Base-by-base conservation (phyloP, 2,797 vertebrate species). In the Naso thynnoides region DNA sequence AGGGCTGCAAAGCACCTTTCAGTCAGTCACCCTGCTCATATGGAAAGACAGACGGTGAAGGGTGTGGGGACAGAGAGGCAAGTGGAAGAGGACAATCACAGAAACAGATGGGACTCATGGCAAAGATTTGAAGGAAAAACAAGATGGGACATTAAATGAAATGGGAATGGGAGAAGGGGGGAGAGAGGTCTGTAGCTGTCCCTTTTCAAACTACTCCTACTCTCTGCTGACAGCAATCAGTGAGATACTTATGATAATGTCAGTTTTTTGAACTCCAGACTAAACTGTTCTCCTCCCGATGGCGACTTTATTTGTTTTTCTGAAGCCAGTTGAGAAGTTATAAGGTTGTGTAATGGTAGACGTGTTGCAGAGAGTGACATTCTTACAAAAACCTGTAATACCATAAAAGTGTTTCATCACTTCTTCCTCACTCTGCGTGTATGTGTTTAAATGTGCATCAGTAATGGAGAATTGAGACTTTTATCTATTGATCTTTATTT, bases 1-100 rank as follows among this genome's bases (percentile, higher is more conserved):
- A 27, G 26, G 23, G 70, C 61, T 49, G 41, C 55, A 53, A 55
- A 82, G 54, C 74, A 79, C 64, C 53, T 81, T 78, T 83, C 44
- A 79, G 52, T 75, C 61, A 19, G 41, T 68, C 58, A 64, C 9
- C 52, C 62, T 19, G 23, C 29, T 16, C 66, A 67, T 10, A 87
- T 62, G 66, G 72, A 83, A 74, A 73, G 53, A 80, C 55, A 47
- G 42, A 61, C 42, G 41, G 41, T 33, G 3, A 29, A 16, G 57
- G 45, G 47, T 5, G 73, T 39, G 19, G 29, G 53, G 41, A 70
- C 49, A 3, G 33, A 65, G 59, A 29, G 16, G 27, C 19, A 60
- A 7, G 66, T 55, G 48, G 39, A 70, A 59, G 55, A 66, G 44
- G 21, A 48, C 44, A 44, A 41, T 63, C 53, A 78, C 33, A 58